Evolutionary conservation across 2,888 invertebrate species (phyloP).

Genomic region (Torymus aiolomorphi): DNA sequence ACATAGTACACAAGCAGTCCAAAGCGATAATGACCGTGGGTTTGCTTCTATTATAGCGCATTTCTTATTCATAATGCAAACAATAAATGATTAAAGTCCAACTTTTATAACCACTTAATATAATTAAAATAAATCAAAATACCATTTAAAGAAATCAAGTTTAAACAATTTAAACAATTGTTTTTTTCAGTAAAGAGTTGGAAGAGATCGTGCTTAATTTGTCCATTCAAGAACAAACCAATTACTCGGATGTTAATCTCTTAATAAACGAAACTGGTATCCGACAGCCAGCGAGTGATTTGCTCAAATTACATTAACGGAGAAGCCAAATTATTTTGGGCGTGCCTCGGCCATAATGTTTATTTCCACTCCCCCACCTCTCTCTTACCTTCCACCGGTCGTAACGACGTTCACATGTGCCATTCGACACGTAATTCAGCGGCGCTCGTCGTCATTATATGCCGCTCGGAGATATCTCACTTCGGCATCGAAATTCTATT

Average conservation of each 20-base stretch:
- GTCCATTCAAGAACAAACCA: not conserved
- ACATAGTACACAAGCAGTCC: no score
- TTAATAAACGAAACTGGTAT: slow-evolving; percentile 41
- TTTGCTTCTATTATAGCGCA: no score
- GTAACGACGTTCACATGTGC: not conserved
- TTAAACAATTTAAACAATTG: no score
- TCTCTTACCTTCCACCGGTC: not conserved
- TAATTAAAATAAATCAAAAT: no score
- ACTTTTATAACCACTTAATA: no score
- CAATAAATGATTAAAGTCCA: no score
- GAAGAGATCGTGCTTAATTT: not conserved
- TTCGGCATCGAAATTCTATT: slow-evolving; percentile 26
- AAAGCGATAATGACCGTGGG: no score
- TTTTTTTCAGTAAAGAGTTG: no score
- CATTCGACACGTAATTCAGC: slow-evolving; percentile 35
- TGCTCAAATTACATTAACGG: slow-evolving; percentile 34
- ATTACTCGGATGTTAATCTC: slow-evolving; percentile 28
- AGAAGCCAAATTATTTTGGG: slow-evolving; percentile 44
- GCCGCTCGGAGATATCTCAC: slow-evolving; percentile 29
- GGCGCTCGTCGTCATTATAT: slow-evolving; percentile 35
- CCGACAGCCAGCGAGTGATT: not conserved
- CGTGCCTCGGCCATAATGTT: slow-evolving; percentile 35
- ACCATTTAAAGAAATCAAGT: no score
- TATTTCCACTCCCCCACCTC: not conserved
- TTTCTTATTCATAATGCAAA: no score